Evolutionary conservation across 2,113 vertebrate genomes (phyloP), one percentile per base, ranked within the genome.

Genomic region (Syngnathus scovelli): DNA sequence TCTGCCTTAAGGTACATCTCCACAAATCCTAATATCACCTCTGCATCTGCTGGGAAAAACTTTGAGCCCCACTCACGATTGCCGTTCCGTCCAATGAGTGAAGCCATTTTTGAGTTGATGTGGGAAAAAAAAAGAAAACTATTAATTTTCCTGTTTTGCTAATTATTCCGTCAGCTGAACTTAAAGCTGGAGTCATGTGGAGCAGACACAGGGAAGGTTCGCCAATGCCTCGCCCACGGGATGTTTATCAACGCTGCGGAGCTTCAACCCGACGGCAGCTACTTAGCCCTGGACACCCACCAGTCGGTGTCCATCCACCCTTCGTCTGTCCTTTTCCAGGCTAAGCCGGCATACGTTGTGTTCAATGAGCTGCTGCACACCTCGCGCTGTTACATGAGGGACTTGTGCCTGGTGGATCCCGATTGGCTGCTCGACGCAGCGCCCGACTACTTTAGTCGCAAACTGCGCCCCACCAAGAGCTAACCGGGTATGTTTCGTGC

Each of bases 351-450:
- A 9, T 98, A 94, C 0, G 91, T 99, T 13, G 82, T 95, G 1
- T 98, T 93, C 91, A 96, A 93, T 0, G 93, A 92, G 83, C 91
- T 98, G 73, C 91, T 98, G 11, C 91, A 92, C 87, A 99, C 97
- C 65, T 96, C 88, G 51, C 93, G 90, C 79, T 94, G 96, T 91
- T 99, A 98, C 91, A 96, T 98, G 95, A 91, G 95, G 7, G 95
- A 94, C 80, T 91, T 98, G 58, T 96, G 96, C 1, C 76, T 96
- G 60, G 94, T 98, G 41, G 96, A 98, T 0, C 79, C 94, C 0
- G 92, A 94, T 58, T 99, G 96, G 97, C 93, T 98, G 11, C 90
- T 92, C 0, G 94, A 98, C 0, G 94, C 95, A 0, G 96, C 95
- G 0, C 96, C 97, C 0, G 92, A 96, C 0, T 95, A 94, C 75